Conservation (phyloP, 2,113 vertebrate genomes). For the Poeciliopsis occidentalis region DNA sequence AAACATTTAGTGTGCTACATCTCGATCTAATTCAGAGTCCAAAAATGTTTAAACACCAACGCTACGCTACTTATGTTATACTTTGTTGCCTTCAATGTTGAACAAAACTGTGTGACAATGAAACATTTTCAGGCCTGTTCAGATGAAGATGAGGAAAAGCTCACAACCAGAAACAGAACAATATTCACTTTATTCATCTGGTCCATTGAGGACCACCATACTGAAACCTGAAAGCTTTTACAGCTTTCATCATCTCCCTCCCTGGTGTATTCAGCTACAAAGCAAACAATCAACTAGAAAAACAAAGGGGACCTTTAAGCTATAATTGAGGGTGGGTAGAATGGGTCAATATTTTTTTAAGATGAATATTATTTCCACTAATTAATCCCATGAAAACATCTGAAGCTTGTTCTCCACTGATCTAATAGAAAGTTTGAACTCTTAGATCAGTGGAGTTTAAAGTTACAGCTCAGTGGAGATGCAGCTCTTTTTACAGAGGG, state of each 20-base stretch:
- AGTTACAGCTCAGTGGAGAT: too few relatives aligned
- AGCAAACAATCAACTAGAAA: conserved; percentile 5
- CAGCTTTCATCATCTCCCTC: conserved; percentile 7
- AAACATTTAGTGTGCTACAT: not conserved
- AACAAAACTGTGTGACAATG: not conserved
- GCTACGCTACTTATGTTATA: not conserved
- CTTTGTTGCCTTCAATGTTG: not conserved
- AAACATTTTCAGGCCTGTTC: not conserved
- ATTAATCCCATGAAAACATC: not conserved
- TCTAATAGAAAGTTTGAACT: not conserved
- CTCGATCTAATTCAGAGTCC: too few relatives aligned
- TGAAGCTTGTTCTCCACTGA: not conserved
- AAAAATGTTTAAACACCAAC: too few relatives aligned
- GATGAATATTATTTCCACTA: not conserved
- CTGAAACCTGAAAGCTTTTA: conserved; percentile 17
- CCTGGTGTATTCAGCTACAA: not conserved
- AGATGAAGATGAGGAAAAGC: not conserved
- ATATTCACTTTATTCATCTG: not conserved
- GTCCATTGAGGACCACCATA: not conserved
- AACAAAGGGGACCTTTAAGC: not conserved
- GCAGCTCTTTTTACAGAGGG: too few relatives aligned
- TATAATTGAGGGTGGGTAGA: not conserved
- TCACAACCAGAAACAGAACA: not conserved
- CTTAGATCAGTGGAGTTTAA: too few relatives aligned
- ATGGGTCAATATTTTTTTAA: not conserved